A percentile compares a stretch with the other conserved stretches of the same genome.
Evolutionary conservation across 2,797 vertebrate genomes (phyloP).

Genomic region (Cheirogaleus major): DNA sequence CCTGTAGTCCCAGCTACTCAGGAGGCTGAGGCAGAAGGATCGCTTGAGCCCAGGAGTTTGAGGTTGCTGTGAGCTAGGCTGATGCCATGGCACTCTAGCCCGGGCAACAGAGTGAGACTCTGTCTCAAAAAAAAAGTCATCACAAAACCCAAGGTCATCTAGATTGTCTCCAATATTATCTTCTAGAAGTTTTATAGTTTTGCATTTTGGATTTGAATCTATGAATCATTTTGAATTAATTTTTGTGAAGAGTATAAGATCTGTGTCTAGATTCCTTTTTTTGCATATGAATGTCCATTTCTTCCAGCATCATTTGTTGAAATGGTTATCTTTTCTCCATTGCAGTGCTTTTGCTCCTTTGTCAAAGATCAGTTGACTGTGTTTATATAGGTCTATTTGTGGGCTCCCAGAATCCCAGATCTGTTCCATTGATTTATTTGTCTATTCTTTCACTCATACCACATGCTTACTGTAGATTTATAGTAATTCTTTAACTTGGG

Average conservation of each 20-base stretch:
- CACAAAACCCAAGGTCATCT: neutral
- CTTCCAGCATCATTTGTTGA: neutral
- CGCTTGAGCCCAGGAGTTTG: too few species aligned
- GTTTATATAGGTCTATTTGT: neutral
- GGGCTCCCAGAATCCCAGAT: neutral
- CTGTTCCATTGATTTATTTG: neutral
- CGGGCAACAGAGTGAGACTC: too few species aligned
- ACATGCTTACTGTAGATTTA: neutral
- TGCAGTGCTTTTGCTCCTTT: neutral
- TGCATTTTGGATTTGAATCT: neutral
- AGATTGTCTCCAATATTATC: neutral
- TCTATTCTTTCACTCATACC: neutral
- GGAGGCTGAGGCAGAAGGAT: too few species aligned
- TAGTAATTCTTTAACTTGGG: neutral
- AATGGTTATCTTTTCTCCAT: neutral
- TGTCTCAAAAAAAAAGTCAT: neutral
- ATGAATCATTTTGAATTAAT: neutral
- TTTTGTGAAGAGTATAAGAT: neutral
- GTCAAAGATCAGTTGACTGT: neutral
- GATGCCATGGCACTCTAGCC: too few species aligned
- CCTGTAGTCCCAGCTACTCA: too few species aligned
- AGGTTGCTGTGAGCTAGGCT: too few species aligned
- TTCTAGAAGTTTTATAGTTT: neutral
- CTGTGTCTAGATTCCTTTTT: neutral
- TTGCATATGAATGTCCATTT: neutral